A percentile compares a stretch with the other conserved stretches of the same genome.
Conservation (phyloP, 2,797 vertebrate genomes). For the Poeciliopsis paucimaculata region DNA sequence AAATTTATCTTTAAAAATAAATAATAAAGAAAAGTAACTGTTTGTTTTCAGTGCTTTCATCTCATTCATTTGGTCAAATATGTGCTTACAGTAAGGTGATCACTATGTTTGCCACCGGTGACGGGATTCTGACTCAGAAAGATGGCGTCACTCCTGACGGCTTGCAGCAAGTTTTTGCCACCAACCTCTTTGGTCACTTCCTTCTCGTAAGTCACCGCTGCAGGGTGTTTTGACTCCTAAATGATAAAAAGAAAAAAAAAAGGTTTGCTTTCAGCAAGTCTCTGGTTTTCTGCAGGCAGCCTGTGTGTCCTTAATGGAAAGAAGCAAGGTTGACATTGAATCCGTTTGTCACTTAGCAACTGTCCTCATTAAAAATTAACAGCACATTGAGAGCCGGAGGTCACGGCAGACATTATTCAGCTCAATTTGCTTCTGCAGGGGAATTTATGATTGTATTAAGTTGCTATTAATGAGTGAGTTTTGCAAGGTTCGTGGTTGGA, state of each 20-base stretch:
- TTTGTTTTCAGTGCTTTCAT: background rate
- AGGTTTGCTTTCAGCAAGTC: background rate
- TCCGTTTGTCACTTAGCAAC: conserved; percentile 59
- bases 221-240: background rate
- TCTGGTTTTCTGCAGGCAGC: conserved; percentile 28
- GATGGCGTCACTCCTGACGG: conserved; percentile 86
- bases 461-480: conserved; percentile 6
- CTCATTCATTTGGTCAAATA: background rate
- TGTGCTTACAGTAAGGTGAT: conserved; percentile 78
- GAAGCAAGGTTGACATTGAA: conserved; percentile 49
- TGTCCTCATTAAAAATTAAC: conserved; percentile 74
- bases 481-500: background rate
- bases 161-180: conserved; percentile 90
- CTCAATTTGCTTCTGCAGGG: conserved; percentile 35
- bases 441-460: conserved; percentile 8
- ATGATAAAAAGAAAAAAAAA: background rate
- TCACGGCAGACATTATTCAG: conserved; percentile 44
- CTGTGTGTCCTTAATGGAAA: conserved; percentile 41
- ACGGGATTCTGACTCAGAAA: conserved; percentile 89
- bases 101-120: conserved; percentile 88
- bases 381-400: conserved; percentile 41
- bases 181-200: conserved; percentile 96
- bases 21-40: background rate
- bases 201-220: conserved; percentile 82
- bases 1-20: background rate